Percentiles rank a stretch among this genome's conserved stretches.
These are phyloP conservation scores for Augiades crinisus DNA, from an alignment of 2,888 invertebrate genomes.

Conservation along the genomic window DNA sequence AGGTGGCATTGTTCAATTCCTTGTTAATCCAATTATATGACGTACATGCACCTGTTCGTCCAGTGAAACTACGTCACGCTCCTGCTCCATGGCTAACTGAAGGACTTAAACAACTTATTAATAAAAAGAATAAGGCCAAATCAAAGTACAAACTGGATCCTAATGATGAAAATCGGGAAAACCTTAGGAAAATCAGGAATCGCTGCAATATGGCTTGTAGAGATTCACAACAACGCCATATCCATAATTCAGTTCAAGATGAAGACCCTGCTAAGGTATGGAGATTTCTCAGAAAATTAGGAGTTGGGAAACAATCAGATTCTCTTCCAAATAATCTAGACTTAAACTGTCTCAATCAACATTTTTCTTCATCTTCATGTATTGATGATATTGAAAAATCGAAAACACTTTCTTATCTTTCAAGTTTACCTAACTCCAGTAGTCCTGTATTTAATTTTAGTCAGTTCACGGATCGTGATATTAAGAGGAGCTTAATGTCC, in stretches of 20 bases:
- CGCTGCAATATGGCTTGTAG: not conserved
- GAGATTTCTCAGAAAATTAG: not conserved
- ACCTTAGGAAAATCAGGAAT: not conserved
- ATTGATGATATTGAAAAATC: not conserved
- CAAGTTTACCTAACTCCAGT: too few relatives aligned
- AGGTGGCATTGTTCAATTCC: not conserved
- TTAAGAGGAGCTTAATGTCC: not conserved
- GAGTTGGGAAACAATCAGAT: too few relatives aligned
- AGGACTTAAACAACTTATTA: not conserved
- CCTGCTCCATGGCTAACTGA: not conserved
- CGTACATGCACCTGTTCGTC: not conserved
- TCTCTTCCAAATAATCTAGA: not conserved
- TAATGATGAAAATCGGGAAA: too few relatives aligned
- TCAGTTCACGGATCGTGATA: too few relatives aligned
- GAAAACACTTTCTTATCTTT: too few relatives aligned
- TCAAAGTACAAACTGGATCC: not conserved
- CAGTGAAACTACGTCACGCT: not conserved
- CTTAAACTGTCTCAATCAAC: not conserved
- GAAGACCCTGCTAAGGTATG: not conserved
- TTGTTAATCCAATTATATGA: not conserved
- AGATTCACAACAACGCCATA: too few relatives aligned
- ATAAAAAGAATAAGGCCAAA: not conserved
- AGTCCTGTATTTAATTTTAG: too few relatives aligned
- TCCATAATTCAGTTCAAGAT: too few relatives aligned
- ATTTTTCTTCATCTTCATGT: not conserved